Evolutionary conservation across 1,140 invertebrate genomes (phyloP).

Genomic region (Heliconius melpomene): DNA sequence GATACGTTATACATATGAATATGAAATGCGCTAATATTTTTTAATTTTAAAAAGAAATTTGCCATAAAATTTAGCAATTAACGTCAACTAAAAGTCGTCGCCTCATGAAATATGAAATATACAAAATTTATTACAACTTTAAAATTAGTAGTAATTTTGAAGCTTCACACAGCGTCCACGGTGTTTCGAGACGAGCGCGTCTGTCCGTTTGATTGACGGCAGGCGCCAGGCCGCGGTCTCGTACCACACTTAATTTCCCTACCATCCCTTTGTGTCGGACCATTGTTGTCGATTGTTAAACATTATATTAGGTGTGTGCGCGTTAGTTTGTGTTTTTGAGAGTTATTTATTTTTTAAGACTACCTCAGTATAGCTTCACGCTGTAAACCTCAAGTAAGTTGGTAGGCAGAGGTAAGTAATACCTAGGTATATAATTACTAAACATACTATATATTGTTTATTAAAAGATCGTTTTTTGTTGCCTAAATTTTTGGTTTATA

Average conservation of each 20-base stretch:
- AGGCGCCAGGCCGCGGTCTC: conserved; percentile 42
- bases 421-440: too few species aligned
- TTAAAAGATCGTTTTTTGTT: too few species aligned
- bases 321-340: background rate
- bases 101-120: background rate
- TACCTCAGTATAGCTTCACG: too few species aligned
- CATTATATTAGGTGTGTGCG: background rate
- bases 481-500: too few species aligned
- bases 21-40: background rate
- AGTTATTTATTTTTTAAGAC: background rate
- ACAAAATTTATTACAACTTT: conserved; percentile 13
- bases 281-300: conserved; percentile 22
- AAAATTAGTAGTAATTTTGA: conserved; percentile 21
- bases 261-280: background rate
- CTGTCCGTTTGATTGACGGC: conserved; percentile 55
- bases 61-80: background rate
- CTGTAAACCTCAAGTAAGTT: too few species aligned
- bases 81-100: background rate
- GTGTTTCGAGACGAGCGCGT: conserved; percentile 49
- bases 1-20: background rate
- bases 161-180: background rate
- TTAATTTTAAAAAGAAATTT: background rate
- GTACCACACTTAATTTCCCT: too few species aligned
- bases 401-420: too few species aligned
- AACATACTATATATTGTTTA: too few species aligned